Percentiles rank a stretch among this genome's conserved stretches.
Conservation (phyloP, 2,888 invertebrate species). For the Drosophila birchii region DNA sequence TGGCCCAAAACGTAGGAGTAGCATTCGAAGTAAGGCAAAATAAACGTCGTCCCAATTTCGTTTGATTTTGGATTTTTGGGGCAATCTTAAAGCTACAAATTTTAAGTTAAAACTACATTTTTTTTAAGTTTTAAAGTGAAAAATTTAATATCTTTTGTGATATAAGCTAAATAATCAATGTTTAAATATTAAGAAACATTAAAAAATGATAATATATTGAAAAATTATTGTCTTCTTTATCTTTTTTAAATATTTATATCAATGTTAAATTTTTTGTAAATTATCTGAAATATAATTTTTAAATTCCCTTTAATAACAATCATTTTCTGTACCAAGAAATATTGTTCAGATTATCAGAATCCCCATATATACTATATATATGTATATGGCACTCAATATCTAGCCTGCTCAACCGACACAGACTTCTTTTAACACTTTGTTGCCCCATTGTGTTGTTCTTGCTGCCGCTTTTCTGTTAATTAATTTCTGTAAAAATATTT, state of each 20-base stretch:
- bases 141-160: background rate
- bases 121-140: background rate
- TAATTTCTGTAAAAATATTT: constrained; percentile 72
- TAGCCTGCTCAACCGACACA: background rate
- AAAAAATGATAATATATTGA: background rate
- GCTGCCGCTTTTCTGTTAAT: constrained; percentile 64
- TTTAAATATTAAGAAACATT: background rate
- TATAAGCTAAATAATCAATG: too few relatives aligned
- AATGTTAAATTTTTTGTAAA: too few relatives aligned
- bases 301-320: background rate
- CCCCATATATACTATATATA: background rate
- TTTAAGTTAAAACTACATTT: fast-evolving
- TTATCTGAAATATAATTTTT: too few relatives aligned
- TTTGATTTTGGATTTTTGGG: background rate
- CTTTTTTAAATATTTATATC: background rate
- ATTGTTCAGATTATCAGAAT: background rate
- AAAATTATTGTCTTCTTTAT: background rate
- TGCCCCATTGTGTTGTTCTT: constrained; percentile 56
- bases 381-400: constrained; percentile 1
- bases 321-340: background rate
- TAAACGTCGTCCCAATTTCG: constrained; percentile 3
- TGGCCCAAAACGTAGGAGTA: constrained; percentile 67
- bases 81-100: constrained; percentile 3
- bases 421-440: constrained; percentile 58
- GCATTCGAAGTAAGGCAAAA: constrained; percentile 1